These are phyloP conservation scores for Dascillus cervinus DNA, from an alignment of 2,888 invertebrate genomes.

Conservation along the genomic window DNA sequence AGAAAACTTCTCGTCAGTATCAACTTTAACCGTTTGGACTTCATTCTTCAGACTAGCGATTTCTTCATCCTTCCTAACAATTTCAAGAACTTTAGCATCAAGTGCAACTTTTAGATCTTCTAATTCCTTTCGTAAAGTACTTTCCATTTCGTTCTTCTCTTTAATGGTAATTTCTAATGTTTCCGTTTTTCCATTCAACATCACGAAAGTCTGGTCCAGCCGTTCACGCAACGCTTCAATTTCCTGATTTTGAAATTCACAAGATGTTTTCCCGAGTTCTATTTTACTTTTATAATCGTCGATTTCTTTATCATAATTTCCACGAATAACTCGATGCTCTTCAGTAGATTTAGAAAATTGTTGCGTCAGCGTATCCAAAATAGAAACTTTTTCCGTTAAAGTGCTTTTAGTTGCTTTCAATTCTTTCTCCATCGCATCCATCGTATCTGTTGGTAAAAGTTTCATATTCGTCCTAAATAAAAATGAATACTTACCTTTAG, in stretches of 20 bases:
- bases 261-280: slow-evolving; percentile 3
- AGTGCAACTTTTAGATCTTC: slow-evolving; percentile 37
- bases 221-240: slow-evolving; percentile 12
- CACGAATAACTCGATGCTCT: too few relatives aligned
- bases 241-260: slow-evolving; percentile 9
- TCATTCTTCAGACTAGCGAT: slow-evolving; percentile 34
- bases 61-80: slow-evolving; percentile 30
- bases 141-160: slow-evolving; percentile 22
- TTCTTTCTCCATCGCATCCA: too few relatives aligned
- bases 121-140: slow-evolving; percentile 27
- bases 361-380: too few relatives aligned
- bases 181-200: slow-evolving; percentile 24
- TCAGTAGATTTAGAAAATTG: too few relatives aligned
- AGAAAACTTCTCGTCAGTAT: slow-evolving; percentile 27
- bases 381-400: too few relatives aligned
- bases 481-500: slow-evolving; percentile 45
- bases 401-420: too few relatives aligned
- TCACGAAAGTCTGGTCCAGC: slow-evolving; percentile 11
- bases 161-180: slow-evolving; percentile 20
- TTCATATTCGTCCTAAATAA: too few relatives aligned
- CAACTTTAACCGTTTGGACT: slow-evolving; percentile 33
- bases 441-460: too few relatives aligned
- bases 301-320: slow-evolving; percentile 9
- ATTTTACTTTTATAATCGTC: slow-evolving; percentile 8
- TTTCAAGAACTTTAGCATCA: slow-evolving; percentile 47